Conservation (phyloP, 2,113 vertebrate genomes). For the Sphyrna mokarran region DNA sequence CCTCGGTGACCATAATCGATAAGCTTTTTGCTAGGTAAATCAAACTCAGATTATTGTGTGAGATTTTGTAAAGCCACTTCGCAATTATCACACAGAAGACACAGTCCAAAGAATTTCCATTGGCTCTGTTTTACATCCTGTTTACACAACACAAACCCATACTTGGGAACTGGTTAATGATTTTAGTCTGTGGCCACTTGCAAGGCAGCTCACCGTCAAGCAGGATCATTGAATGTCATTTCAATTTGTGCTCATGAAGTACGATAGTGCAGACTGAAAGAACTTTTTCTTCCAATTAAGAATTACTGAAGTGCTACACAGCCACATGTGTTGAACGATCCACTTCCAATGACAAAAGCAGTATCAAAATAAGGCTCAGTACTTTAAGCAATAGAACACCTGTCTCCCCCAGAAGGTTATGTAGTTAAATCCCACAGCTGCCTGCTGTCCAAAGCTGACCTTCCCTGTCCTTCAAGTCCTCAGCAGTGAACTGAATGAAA, state of each 20-base stretch:
- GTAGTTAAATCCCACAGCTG: neutral
- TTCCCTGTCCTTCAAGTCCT: neutral
- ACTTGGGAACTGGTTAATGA: slow-evolving; percentile 3
- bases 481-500: neutral
- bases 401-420: neutral
- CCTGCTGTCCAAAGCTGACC: neutral
- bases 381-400: neutral
- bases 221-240: neutral
- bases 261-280: neutral
- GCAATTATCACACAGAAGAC: neutral
- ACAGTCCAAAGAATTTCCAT: neutral
- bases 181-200: neutral
- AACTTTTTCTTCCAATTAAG: slow-evolving; percentile 12
- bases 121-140: neutral
- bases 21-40: neutral
- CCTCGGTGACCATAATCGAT: neutral
- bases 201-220: neutral
- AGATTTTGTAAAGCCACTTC: neutral
- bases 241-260: slow-evolving; percentile 3
- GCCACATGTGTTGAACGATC: neutral
- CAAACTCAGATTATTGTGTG: neutral
- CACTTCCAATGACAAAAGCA: slow-evolving; percentile 13
- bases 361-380: neutral
- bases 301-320: neutral
- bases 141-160: neutral